Base-by-base conservation (phyloP, 2,888 invertebrate species). In the Drosophila nr. perissopoda region DNA sequence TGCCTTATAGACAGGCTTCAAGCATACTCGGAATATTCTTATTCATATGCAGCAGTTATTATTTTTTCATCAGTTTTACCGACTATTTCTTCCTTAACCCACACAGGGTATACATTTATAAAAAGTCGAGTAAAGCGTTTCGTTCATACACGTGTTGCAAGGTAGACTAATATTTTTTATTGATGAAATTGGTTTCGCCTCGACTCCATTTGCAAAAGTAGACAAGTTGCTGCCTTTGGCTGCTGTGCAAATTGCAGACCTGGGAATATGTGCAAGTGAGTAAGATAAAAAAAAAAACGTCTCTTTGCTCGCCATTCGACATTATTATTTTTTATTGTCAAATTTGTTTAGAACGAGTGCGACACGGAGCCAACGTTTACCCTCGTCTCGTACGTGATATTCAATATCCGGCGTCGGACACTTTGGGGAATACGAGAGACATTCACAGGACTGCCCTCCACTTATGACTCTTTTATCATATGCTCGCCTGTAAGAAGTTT, bases 371-470 rank as follows among this genome's bases (percentile, higher is more conserved):
- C 61, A 73, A 68, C 67, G 64, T 59, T 83, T 67, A 88, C 85
- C 90, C 88, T 89, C 61, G 90, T 88, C 90, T 85, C 76, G 86
- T 85, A 89, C 90, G 90, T 89, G 90, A 85, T 86, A 86, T 62
- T 65, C 68, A 70, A 88, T 86, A 89, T 69, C 69, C 62, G 63
- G 49, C 65, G 70, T 82, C 67, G 85, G 85, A 89, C 88, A 88
- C 88, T 70, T 76, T 81, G 68, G 85, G 85, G 85, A 86, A 85
- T 82, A 78, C 40, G 56, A 29, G 54, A 60, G 51, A 36, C 48
- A 49, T 57, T 48, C 53, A 25, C 42, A 16, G 27, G 63, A 42
- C 40, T 51, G 29, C 54, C 51, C 42, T 70, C 38, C 60, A 64
- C 70, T 62, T 75, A 61, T 75, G 75, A 61, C 76, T 81, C 42